A percentile compares a stretch with the other conserved stretches of the same genome.
These are phyloP conservation scores for Alectoris magna DNA, from an alignment of 2,797 vertebrate genomes.

Conservation along the genomic window DNA sequence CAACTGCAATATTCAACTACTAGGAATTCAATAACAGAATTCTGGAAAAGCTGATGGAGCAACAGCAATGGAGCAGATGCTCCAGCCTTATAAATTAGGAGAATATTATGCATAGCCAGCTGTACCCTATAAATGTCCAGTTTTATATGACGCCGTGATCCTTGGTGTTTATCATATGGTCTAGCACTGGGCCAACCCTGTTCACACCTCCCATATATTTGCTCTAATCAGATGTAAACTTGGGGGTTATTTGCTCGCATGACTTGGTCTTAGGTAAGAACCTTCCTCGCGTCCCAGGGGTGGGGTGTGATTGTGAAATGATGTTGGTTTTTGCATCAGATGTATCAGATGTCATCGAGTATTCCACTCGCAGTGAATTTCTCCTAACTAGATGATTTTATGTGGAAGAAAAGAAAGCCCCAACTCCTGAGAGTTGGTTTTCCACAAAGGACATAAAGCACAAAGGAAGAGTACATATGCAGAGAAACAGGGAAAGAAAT, in stretches of 20 bases:
- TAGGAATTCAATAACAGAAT: constrained; percentile 43
- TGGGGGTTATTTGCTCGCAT: constrained; percentile 47
- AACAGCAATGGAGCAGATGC: constrained; percentile 77
- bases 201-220: constrained; percentile 70
- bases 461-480: background rate
- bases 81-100: constrained; percentile 78
- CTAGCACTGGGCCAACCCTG: constrained; percentile 75
- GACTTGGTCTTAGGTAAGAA: constrained; percentile 46
- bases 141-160: constrained; percentile 73
- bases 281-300: background rate
- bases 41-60: constrained; percentile 65
- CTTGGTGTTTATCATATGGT: constrained; percentile 79
- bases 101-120: constrained; percentile 80
- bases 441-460: background rate
- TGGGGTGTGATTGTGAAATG: background rate
- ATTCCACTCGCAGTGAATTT: background rate
- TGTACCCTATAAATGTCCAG: constrained; percentile 73
- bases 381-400: background rate
- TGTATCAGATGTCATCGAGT: background rate
- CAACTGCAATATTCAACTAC: background rate
- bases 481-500: background rate
- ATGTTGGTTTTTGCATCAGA: constrained; percentile 5
- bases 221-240: constrained; percentile 60
- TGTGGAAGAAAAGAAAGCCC: background rate
- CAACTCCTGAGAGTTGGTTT: background rate